Evolutionary conservation across 2,113 vertebrate genomes (phyloP), one percentile per base, ranked within the genome.

Genomic region (Callipepla californica): DNA sequence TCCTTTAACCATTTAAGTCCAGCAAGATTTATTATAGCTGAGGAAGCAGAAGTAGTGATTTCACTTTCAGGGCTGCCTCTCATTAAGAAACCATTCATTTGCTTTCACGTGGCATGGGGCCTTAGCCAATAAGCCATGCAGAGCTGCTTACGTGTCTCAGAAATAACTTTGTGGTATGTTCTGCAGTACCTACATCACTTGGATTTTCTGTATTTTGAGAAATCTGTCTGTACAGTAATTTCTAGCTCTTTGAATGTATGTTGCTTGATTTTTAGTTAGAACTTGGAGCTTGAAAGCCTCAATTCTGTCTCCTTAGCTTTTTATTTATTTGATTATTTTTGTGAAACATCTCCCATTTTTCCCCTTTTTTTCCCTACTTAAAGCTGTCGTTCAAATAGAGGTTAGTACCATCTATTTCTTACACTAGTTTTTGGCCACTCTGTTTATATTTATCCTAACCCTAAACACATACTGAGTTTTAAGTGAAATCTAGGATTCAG

Each of bases 261-360:
- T 86, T 61, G 20, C 73, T 92, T 65, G 7, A 42, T 75, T 90
- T 89, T 87, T 68, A 47, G 32, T 81, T 84, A n/a, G 57, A 67
- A 63, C 7, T 6, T 79, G 61, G 42, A 44, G 12, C 19, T 61
- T 89, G 16, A 40, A 38, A 38, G 85, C 50, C 1, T 0, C 80
- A 28, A 22, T 42, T 83, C 21, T 80, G 6, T 65, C 18, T 30
- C 6, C 5, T 28, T 83, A 9, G 51, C n/a, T 73, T 36, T 40
- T 87, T 32, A 9, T 80, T 3, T 17, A 40, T 40, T 40, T 40
- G 11, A 13, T 40, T 40, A 40, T 40, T 58, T 14, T 67, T 84
- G 22, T 14, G 19, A 85, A 84, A 3, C 23, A 14, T 53, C 5
- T 80, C 7, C 0, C 0, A 1, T 21, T 70, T 40, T 57, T 47